Evolutionary conservation across 2,113 vertebrate species (phyloP), one percentile per base, ranked within the genome.

Genomic region (Gymnarchus niloticus): DNA sequence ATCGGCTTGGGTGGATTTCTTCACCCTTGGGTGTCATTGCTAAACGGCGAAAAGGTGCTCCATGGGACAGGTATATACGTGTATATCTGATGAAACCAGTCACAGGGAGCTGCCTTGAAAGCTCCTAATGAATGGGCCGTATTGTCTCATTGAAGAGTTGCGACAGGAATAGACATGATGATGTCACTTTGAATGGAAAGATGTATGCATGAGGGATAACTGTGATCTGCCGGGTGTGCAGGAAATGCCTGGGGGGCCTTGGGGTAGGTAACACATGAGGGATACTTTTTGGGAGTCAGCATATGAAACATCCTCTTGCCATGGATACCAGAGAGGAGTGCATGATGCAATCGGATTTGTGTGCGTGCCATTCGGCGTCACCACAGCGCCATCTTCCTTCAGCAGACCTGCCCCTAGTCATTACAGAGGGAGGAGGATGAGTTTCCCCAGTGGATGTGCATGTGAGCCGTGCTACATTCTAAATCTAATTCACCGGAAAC

Each of bases 161-260:
- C 87, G 86, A 87, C 88, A 91, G 89, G 91, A 91, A 93, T 91
- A 91, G 90, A 92, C 90, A 91, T 93, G 94, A 94, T 93, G 92
- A 94, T 93, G 92, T 89, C 90, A 88, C 92, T 48, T 19, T 83
- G 90, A 91, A 87, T 90, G 88, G 85, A 87, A 87, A 46, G 84
- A 78, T 91, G 92, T 91, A 91, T 91, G 89, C 87, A 89, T 88
- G 85, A 88, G 88, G 84, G 84, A 87, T 87, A 88, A 85, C 84
- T 89, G 61, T 54, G 87, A 87, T 89, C 88, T 52, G 85, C 52
- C 59, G 89, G 86, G 88, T 87, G 83, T 48, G 85, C 83, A 51
- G 44, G 12, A 59, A 48, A 56, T 89, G 91, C 91, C 87, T 76
- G 81, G 19, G 89, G 93, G 85, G 54, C 33, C 21, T 6, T 25